Evolutionary conservation across 2,797 vertebrate genomes (phyloP).

Genomic region (Carcharodon carcharias): DNA sequence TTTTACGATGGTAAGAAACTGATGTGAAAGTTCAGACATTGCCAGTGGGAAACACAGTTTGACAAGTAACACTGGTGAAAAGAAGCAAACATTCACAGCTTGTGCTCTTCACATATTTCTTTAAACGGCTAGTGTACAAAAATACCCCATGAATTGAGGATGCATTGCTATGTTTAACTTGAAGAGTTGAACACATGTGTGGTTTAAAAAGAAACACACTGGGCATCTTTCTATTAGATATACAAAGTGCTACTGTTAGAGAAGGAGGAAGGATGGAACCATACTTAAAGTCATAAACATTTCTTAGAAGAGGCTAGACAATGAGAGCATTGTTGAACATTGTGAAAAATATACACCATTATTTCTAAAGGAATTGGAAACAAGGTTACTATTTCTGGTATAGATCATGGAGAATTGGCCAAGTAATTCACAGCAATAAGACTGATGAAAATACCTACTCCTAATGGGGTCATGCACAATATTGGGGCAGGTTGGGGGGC

Average conservation of each 20-base stretch:
- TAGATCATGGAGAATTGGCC: neutral
- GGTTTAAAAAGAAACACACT: neutral
- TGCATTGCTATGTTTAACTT: neutral
- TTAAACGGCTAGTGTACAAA: neutral
- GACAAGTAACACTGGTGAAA: neutral
- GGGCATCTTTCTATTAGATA: neutral
- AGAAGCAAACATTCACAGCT: neutral
- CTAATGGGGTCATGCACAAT: neutral
- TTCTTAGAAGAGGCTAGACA: conserved; percentile 8
- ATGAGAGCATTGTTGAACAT: neutral
- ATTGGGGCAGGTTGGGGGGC: neutral
- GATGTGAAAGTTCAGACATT: conserved; percentile 4
- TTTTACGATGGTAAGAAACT: neutral
- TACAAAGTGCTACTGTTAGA: neutral
- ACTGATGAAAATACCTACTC: neutral
- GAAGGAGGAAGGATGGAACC: neutral
- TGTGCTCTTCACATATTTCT: neutral
- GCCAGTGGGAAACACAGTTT: neutral
- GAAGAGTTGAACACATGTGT: neutral
- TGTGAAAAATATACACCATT: neutral
- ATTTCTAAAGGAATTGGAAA: neutral
- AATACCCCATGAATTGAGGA: neutral
- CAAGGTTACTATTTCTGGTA: neutral
- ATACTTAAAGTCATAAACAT: neutral
- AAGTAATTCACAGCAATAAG: neutral